Base-by-base conservation (phyloP, 1,140 invertebrate genomes). In the Dermatophagoides farinae region DNA sequence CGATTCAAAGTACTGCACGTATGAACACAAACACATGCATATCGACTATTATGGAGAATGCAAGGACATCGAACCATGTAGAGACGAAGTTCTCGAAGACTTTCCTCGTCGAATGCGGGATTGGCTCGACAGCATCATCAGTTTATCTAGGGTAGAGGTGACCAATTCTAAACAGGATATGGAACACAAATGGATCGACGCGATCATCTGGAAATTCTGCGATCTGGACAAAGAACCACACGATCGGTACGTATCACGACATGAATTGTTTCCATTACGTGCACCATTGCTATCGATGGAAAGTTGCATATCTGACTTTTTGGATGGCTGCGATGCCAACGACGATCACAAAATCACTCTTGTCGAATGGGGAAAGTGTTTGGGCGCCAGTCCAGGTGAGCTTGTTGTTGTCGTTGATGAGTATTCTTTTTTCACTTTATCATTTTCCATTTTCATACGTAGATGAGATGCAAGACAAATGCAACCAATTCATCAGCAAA, bases 161-260 rank as follows among this genome's bases (percentile, higher is more conserved):
- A 50, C 18, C 65, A 84, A 83, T 5, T 18, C 18, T 14, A 41
- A 23, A 41, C 50, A 51, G 5, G 53, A 64, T 40, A 16, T 52
- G 18, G 22, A 51, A 0, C 75, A 83, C 39, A 78, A 84, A 66
- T 91, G 88, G 85, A 78, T 82, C 6, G 88, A 88, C 70, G 88
- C 89, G 14, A 88, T 89, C 40, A 82, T 95, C 58, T 95, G 90
- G 90, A 95, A 95, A 70, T 95, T 88, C 84, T 93, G 89, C 69
- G 89, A 95, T 70, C 76, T 95, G 49, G 89, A 93, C 71, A 83
- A 81, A 18, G 79, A 88, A 71, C 84, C 86, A 61, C 84, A 86
- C 66, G 86, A 91, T 73, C 78, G 79, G 80, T 82, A 81, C 61
- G 86, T 93, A 5, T 91, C 88, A 6, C 80, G 86, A 41, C 89